These are phyloP conservation scores for Pelobates fuscus DNA, from an alignment of 2,113 vertebrate species.

Conservation along the genomic window DNA sequence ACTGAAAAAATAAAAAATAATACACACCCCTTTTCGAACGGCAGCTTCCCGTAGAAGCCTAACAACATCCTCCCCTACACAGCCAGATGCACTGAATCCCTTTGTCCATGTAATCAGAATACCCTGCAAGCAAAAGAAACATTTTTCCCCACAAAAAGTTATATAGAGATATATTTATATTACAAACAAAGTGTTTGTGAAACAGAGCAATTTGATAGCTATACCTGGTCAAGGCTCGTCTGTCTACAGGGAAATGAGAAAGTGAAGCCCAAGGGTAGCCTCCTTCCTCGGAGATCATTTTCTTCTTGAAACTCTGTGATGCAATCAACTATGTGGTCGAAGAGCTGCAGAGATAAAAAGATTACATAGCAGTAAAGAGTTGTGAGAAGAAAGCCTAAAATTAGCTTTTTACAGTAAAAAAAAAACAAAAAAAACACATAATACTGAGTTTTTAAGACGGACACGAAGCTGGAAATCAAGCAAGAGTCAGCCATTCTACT, in stretches of 20 bases:
- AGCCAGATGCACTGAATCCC: constrained; percentile 68
- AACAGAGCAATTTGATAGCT: no score
- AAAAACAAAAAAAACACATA: no score
- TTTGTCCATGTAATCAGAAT: constrained; percentile 78
- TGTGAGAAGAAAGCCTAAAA: no score
- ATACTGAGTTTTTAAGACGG: no score
- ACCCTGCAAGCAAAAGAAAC: constrained; percentile 60
- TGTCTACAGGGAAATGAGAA: constrained; percentile 79
- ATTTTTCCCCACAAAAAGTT: background rate
- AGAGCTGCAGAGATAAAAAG: constrained; percentile 61
- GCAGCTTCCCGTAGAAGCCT: constrained; percentile 68
- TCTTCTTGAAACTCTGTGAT: constrained; percentile 70
- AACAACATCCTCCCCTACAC: constrained; percentile 67
- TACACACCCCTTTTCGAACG: constrained; percentile 62
- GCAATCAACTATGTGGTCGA: constrained; percentile 71
- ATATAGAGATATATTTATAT: background rate
- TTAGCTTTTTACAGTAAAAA: no score
- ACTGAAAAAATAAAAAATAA: background rate
- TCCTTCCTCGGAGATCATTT: constrained; percentile 54
- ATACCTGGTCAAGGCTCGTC: constrained; percentile 73
- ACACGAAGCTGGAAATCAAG: no score
- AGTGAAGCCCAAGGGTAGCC: constrained; percentile 70
- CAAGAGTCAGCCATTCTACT: no score
- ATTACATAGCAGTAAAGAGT: background rate
- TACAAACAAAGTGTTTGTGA: no score